A percentile compares a stretch with the other conserved stretches of the same genome.
These are phyloP conservation scores for Mythimna loreyi DNA, from an alignment of 2,888 invertebrate species.

Conservation along the genomic window DNA sequence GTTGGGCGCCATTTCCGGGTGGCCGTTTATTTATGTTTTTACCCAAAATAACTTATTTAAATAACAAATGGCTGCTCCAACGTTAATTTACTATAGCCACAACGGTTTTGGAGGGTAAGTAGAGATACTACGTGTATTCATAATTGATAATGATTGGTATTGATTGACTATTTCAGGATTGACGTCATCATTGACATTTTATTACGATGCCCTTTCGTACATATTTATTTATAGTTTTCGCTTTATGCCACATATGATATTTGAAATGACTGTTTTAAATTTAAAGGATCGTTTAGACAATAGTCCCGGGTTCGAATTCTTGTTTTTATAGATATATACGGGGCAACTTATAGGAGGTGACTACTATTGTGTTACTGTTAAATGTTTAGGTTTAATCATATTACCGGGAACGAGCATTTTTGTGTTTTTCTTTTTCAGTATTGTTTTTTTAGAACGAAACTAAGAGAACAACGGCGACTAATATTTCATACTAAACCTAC, in stretches of 20 bases:
- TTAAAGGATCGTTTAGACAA: not conserved
- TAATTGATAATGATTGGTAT: constrained; percentile 20
- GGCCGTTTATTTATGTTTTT: constrained; percentile 10
- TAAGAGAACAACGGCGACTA: too few relatives aligned
- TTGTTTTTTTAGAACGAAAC: too few relatives aligned
- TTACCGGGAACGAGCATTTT: too few relatives aligned
- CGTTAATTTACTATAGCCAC: not conserved
- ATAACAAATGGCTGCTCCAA: not conserved
- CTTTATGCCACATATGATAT: not conserved
- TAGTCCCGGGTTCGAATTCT: constrained; percentile 17
- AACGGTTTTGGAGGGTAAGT: constrained; percentile 13
- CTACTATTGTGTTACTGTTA: not conserved
- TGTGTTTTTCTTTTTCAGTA: too few relatives aligned
- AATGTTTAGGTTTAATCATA: too few relatives aligned
- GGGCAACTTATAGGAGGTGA: not conserved
- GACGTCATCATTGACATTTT: constrained; percentile 35
- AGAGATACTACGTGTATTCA: not conserved
- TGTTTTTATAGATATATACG: not conserved
- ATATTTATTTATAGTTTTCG: not conserved
- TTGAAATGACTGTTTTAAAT: not conserved
- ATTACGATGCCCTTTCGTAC: constrained; percentile 9
- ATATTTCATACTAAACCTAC: not conserved
- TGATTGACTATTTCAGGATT: constrained; percentile 14
- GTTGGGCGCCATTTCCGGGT: constrained; percentile 43
- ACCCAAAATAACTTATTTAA: constrained; percentile 4